Base-by-base conservation (phyloP, 2,888 invertebrate genomes). In the Lasioglossum lativentre region DNA sequence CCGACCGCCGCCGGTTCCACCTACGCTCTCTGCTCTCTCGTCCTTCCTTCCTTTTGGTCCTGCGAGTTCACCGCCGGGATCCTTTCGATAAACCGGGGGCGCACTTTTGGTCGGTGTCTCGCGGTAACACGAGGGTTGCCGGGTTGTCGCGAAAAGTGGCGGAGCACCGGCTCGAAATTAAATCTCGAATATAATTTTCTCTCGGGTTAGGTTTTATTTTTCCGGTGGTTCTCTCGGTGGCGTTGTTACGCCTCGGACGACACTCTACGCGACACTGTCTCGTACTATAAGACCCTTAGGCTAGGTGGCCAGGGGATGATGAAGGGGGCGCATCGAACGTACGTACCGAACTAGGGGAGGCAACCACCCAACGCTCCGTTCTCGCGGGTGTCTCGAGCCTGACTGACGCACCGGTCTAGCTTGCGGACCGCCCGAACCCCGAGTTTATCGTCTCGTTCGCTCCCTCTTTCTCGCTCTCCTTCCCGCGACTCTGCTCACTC, bases 321-420 rank as follows among this genome's bases (percentile, higher is more conserved):
- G 79, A 80, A 81, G 81, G 78, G 85, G 86, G 85, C 85, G 87
- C 91, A 89, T 87, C 82, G 89, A 90, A 86, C 78, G 89, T 87
- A 82, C 76, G 86, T 81, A 68, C 81, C 86, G 86, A 89, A 88
- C 76, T 47, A 40, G 40, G 91, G 91, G 81, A 87, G 86, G 86
- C 91, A 87, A 88, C 86, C 85, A 86, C 89, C 91, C 72, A 73
- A 73, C 72, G 83, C 84, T 90, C 90, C 91, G 91, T 86, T 88
- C 90, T 73, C 90, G 90, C 91, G 91, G 93, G 93, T 93, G 93
- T 93, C 93, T 93, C 92, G 92, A 93, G 92, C 92, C 92, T 93
- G 93, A 94, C 94, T 94, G 93, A 94, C 93, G 90, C 90, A 91
- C 89, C 88, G 84, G 88, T 88, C 85, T 74, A 84, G 90, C 90